Conservation (phyloP, 2,113 vertebrate genomes). For the Pachypanchax playfairii region DNA sequence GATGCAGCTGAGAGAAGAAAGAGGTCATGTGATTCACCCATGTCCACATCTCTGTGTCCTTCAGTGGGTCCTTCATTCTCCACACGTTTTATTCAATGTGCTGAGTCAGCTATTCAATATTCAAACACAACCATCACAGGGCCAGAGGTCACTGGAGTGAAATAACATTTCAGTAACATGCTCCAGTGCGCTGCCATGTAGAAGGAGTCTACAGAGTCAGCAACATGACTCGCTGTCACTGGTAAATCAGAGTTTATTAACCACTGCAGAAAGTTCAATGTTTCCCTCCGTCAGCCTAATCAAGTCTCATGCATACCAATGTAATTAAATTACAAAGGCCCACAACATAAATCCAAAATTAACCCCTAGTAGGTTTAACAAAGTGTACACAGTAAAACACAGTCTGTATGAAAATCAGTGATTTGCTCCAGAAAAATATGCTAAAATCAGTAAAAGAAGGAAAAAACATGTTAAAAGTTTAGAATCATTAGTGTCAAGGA, state of each 20-base stretch:
- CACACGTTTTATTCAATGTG: conserved; percentile 59
- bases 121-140: not conserved
- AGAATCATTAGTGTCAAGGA: no score
- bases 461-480: no score
- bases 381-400: no score
- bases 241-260: not conserved
- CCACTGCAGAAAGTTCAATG: not conserved
- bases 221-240: not conserved
- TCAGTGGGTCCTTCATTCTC: conserved; percentile 22
- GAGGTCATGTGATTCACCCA: not conserved
- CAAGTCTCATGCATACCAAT: not conserved
- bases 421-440: no score
- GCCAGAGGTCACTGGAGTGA: conserved; percentile 23
- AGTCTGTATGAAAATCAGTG: no score
- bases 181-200: not conserved
- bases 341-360: not conserved
- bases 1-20: not conserved
- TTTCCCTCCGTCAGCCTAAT: not conserved
- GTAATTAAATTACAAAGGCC: not conserved
- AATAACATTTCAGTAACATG: not conserved
- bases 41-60: not conserved
- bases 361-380: not conserved
- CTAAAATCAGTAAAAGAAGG: no score
- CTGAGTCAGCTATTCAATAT: conserved; percentile 45
- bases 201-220: not conserved